Evolutionary conservation across 2,797 vertebrate species (phyloP), one percentile per base, ranked within the genome.

Genomic region (Syngnathus acus): DNA sequence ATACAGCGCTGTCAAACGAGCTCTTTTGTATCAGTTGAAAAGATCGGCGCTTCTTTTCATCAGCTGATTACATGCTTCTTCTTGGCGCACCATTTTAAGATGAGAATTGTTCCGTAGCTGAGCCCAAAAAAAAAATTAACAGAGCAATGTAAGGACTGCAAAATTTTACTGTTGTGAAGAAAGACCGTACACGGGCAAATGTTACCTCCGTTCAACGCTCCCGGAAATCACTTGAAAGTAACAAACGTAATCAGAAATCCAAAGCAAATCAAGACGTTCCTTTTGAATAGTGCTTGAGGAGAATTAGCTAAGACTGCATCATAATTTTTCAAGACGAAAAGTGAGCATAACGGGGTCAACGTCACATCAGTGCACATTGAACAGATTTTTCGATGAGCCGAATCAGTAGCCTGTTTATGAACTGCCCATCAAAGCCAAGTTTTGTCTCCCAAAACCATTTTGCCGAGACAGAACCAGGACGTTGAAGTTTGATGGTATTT

Each of bases 21-120:
- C 59, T 61, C n/a, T 42, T 32, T 61, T 61, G 58, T 38, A 37
- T 58, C 55, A 3, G 6, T 60, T 60, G 10, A 60, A 60, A 43
- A 9, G 11, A 62, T 62, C 60, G 43, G 13, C 19, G 10, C 38
- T n/a, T 40, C 17, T 61, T 42, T 53, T 21, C n/a, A 6, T 17
- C 37, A 6, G 6, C 55, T 58, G 55, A 58, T 57, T 57, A 23
- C 54, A 26, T 37, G 13, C 54, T 55, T 26, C 14, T 9, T 58
- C 55, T 37, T 37, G 1, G 14, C 26, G 8, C 26, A 17, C 55
- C 3, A 17, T 57, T 58, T 58, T 58, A 58, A 37, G 55, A 6
- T 38, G 55, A 9, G 17, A 37, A 38, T 37, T 37, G 55, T 58
- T 58, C 55, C 19, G 54, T 14, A 57, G 54, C 11, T 32, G 13